Evolutionary conservation across 1,140 invertebrate genomes (phyloP).

Genomic region (Trachelipus rathkii): DNA sequence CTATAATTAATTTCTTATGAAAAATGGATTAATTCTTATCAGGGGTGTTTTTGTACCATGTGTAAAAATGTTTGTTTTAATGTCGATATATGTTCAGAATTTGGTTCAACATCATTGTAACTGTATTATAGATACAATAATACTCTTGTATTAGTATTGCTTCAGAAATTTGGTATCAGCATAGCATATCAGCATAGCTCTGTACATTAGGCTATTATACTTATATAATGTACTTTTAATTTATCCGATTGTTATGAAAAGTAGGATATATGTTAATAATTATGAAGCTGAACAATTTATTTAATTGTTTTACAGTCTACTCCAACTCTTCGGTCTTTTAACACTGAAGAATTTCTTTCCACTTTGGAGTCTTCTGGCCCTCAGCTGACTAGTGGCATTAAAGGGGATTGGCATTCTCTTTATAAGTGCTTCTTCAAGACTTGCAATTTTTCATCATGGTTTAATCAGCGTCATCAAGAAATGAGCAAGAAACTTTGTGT

Average conservation of each 20-base stretch:
- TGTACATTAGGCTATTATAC: too few species aligned
- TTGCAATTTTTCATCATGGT: conserved; percentile 93
- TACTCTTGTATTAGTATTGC: too few species aligned
- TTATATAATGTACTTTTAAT: too few species aligned
- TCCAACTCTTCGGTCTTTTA: conserved; percentile 84
- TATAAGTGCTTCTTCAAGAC: conserved; percentile 72
- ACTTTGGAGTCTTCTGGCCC: conserved; percentile 85
- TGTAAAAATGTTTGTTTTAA: too few species aligned
- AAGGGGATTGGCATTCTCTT: conserved; percentile 79
- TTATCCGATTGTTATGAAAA: too few species aligned
- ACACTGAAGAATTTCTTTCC: conserved; percentile 88
- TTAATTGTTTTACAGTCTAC: conserved; percentile 60
- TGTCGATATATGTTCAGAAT: too few species aligned
- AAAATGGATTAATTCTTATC: not conserved
- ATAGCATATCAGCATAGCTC: too few species aligned
- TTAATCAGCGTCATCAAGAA: conserved; percentile 76
- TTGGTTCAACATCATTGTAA: too few species aligned
- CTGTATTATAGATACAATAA: too few species aligned
- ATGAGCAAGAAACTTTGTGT: conserved; percentile 82
- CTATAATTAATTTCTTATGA: not conserved
- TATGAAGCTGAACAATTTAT: too few species aligned
- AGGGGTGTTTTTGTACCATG: not conserved
- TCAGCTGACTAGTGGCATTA: conserved; percentile 83
- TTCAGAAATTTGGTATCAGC: too few species aligned
- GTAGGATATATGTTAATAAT: too few species aligned